Conservation (phyloP, 2,113 vertebrate species). For the Myiozetetes cayanensis region DNA sequence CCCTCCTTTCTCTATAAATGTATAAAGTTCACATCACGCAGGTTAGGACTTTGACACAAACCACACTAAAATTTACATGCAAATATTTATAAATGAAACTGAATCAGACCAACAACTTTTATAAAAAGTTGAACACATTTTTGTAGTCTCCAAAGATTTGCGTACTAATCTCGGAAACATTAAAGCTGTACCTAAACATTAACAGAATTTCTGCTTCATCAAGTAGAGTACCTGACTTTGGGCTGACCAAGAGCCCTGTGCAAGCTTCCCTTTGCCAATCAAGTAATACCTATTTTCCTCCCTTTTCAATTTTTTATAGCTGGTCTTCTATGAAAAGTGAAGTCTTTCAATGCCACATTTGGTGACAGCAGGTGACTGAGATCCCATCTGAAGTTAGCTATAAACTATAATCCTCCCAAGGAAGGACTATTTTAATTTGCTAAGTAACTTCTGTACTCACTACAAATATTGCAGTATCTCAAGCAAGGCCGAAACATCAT, state of each 20-base stretch:
- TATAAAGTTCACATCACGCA: fast-evolving
- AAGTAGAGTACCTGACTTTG: too few species aligned
- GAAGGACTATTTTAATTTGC: neutral
- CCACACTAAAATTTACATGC: neutral
- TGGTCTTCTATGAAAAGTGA: neutral
- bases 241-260: neutral
- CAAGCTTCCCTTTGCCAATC: neutral
- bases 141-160: neutral
- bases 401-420: neutral
- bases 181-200: neutral
- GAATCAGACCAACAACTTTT: neutral
- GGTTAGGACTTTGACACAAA: neutral
- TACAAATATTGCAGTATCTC: neutral
- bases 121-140: neutral
- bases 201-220: neutral
- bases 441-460: neutral
- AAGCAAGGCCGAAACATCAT: neutral
- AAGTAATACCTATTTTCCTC: neutral
- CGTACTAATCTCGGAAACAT: neutral
- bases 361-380: neutral
- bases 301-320: neutral
- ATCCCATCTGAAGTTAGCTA: neutral
- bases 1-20: neutral
- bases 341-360: neutral
- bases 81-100: neutral